phyloP scores from a whole-genome alignment of 2,797 vertebrate genomes.

The Cephalopachus bancanus region DNA sequence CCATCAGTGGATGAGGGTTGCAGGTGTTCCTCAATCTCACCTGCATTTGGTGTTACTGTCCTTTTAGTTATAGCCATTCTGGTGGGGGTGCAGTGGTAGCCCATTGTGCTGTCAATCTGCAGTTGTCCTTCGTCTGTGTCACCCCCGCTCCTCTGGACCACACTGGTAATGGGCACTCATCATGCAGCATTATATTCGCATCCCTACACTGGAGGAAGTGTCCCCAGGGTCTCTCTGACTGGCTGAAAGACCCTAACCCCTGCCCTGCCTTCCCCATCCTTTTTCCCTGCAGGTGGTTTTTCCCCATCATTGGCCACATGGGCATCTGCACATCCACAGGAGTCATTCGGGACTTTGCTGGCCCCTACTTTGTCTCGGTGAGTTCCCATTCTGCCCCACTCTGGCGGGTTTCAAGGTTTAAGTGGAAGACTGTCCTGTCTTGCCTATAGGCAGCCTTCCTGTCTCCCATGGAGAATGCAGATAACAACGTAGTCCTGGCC shows the following conservation, averaged over 20 bases:
- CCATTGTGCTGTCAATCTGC: rapidly evolving
- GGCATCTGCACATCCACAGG: slow-evolving; percentile 97
- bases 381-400: slow-evolving; percentile 83
- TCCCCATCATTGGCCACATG: slow-evolving; percentile 99
- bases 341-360: slow-evolving; percentile 97
- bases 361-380: slow-evolving; percentile 98
- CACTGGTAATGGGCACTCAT: neutral
- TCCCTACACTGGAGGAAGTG: neutral
- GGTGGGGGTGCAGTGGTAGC: neutral
- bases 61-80: neutral
- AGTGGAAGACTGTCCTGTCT: neutral
- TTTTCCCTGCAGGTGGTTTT: slow-evolving; percentile 93
- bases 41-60: rapidly evolving
- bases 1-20: neutral
- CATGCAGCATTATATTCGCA: neutral
- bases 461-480: neutral
- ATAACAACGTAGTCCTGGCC: neutral
- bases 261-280: neutral
- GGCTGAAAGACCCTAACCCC: neutral
- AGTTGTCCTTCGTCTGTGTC: neutral
- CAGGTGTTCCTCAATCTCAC: rapidly evolving
- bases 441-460: neutral
- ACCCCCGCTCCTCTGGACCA: neutral
- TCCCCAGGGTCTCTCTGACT: neutral
- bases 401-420: neutral